phyloP scores from a whole-genome alignment of 2,888 invertebrate species.

The Penaeus monodon region DNA sequence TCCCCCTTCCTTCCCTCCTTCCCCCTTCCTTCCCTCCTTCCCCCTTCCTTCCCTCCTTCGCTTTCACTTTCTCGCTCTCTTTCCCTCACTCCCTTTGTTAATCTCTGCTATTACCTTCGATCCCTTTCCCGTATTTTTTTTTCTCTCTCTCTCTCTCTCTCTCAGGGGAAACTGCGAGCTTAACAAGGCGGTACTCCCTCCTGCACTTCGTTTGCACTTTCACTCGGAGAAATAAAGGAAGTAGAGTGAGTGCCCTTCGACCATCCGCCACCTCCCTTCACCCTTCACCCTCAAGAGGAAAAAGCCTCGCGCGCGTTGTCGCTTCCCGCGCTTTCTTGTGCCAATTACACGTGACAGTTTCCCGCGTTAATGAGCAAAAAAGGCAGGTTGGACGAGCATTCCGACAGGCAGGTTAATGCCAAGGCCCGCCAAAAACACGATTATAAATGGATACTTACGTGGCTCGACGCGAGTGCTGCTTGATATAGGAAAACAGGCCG shows the following conservation, averaged over 20 bases:
- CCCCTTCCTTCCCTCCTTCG: too few relatives aligned
- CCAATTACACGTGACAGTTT: constrained; percentile 60
- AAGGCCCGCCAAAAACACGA: constrained; percentile 49
- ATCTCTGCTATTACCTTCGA: too few relatives aligned
- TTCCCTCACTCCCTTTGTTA: too few relatives aligned
- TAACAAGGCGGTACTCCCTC: neutral
- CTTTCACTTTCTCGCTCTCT: too few relatives aligned
- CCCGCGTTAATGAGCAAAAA: constrained; percentile 59
- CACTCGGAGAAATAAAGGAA: neutral
- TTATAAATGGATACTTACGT: constrained; percentile 49
- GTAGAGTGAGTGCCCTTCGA: neutral
- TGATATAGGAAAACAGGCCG: too few relatives aligned
- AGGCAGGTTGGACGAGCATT: constrained; percentile 14
- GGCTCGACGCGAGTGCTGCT: neutral
- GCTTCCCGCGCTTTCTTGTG: constrained; percentile 57
- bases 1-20: too few relatives aligned
- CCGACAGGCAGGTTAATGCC: constrained; percentile 48
- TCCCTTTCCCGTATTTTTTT: too few relatives aligned
- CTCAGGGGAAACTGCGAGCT: too few relatives aligned
- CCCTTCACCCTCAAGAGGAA: neutral
- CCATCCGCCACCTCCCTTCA: neutral
- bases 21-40: too few relatives aligned
- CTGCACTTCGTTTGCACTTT: neutral
- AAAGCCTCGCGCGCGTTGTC: constrained; percentile 10
- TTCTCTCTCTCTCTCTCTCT: too few relatives aligned